These are phyloP conservation scores for Catharus ustulatus DNA, from an alignment of 2,797 vertebrate genomes.

Conservation along the genomic window DNA sequence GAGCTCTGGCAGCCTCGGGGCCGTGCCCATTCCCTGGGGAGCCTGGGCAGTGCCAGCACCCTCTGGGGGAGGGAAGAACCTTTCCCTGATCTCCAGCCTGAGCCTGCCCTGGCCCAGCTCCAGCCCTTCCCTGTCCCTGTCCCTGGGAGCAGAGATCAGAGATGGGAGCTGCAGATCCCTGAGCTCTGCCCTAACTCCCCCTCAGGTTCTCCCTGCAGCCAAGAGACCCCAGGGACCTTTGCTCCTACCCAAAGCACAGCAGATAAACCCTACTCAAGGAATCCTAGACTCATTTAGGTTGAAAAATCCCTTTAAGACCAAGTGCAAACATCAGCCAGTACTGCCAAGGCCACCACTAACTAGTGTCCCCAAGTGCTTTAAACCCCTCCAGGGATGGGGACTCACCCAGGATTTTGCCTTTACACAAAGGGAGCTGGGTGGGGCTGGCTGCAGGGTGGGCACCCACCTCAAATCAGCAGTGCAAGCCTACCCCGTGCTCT, in stretches of 20 bases:
- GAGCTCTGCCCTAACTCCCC: neutral
- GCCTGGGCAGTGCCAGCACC: too few species aligned
- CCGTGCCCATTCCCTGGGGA: too few species aligned
- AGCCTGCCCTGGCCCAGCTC: neutral
- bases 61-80: too few species aligned
- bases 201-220: neutral
- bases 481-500: neutral
- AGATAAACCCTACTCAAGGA: rapidly evolving
- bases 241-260: neutral
- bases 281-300: neutral
- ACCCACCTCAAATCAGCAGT: neutral
- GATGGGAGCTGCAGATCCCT: neutral
- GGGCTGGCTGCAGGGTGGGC: rapidly evolving
- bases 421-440: rapidly evolving
- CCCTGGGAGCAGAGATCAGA: neutral
- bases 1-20: too few species aligned
- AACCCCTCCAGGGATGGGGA: neutral
- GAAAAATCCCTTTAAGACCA: neutral
- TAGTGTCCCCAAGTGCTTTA: neutral
- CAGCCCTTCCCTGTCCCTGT: neutral
- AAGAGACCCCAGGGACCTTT: neutral
- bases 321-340: neutral
- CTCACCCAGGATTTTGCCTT: neutral
- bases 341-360: neutral
- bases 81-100: neutral